These are phyloP conservation scores for Bombus pyrosoma DNA, from an alignment of 1,140 invertebrate species.

Conservation along the genomic window DNA sequence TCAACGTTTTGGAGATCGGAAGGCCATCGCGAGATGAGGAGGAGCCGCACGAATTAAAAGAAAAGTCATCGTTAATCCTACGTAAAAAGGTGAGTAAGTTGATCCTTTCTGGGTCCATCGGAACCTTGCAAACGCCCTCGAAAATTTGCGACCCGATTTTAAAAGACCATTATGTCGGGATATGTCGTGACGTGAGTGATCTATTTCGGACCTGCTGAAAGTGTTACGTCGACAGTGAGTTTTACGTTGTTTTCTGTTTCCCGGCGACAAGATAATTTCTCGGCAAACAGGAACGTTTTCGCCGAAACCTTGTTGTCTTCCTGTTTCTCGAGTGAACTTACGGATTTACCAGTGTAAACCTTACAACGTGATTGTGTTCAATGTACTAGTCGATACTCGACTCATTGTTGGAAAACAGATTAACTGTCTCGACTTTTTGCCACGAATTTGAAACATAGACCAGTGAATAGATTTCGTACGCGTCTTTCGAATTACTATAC, in stretches of 20 bases:
- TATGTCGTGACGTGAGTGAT: conserved; percentile 3
- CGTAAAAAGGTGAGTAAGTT: conserved; percentile 13
- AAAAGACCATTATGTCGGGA: not conserved
- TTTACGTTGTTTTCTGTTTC: not conserved
- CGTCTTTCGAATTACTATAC: conserved; percentile 42
- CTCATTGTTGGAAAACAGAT: not conserved
- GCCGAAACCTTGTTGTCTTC: not conserved
- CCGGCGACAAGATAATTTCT: not conserved
- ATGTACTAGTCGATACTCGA: not conserved
- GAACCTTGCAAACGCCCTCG: too few species aligned
- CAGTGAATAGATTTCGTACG: not conserved
- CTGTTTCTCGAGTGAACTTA: not conserved
- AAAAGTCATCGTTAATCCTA: not conserved
- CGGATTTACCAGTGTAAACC: not conserved
- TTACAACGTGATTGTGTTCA: not conserved
- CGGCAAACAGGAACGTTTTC: not conserved
- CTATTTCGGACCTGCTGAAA: not conserved
- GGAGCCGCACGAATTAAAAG: not conserved
- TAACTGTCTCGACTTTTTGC: too few species aligned
- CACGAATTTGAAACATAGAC: conserved; percentile 7
- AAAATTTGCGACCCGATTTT: not conserved
- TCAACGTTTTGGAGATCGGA: not conserved
- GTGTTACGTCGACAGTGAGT: not conserved
- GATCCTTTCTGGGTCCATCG: too few species aligned
- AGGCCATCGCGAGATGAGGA: conserved; percentile 38